Conservation (phyloP, 2,888 invertebrate genomes). For the Iselma pallidipennis region DNA sequence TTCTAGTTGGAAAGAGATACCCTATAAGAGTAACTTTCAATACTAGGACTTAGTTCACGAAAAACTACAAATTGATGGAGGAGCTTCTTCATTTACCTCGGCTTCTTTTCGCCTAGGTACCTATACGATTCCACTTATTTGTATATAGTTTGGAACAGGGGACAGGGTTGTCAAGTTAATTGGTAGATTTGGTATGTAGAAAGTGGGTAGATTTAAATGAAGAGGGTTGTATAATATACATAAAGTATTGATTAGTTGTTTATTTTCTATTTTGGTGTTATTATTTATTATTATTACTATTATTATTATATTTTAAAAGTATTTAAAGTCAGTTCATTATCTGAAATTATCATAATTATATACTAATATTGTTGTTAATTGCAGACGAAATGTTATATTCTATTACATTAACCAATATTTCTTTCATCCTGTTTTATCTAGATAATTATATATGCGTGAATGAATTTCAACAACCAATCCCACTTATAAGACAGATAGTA, state of each 20-base stretch:
- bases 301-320: conserved; percentile 1
- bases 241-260: too few species aligned
- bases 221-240: too few species aligned
- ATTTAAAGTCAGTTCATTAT: neutral
- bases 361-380: conserved; percentile 6
- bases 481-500: conserved; percentile 9
- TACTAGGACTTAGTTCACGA: too few species aligned
- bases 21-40: too few species aligned
- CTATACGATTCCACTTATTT: too few species aligned
- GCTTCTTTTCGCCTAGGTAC: too few species aligned
- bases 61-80: too few species aligned
- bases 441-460: conserved; percentile 17
- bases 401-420: conserved; percentile 5
- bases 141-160: neutral
- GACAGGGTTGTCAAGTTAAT: neutral
- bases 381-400: neutral
- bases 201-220: too few species aligned
- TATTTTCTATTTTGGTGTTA: too few species aligned
- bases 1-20: too few species aligned
- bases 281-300: conserved; percentile 1
- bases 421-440: conserved; percentile 12
- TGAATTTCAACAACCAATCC: conserved; percentile 11
- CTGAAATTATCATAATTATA: conserved; percentile 1
- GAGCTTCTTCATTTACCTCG: too few species aligned
- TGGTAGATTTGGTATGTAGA: too few species aligned